These are phyloP conservation scores for Boulengeromyrus knoepffleri DNA, from an alignment of 2,113 vertebrate genomes.

Conservation along the genomic window DNA sequence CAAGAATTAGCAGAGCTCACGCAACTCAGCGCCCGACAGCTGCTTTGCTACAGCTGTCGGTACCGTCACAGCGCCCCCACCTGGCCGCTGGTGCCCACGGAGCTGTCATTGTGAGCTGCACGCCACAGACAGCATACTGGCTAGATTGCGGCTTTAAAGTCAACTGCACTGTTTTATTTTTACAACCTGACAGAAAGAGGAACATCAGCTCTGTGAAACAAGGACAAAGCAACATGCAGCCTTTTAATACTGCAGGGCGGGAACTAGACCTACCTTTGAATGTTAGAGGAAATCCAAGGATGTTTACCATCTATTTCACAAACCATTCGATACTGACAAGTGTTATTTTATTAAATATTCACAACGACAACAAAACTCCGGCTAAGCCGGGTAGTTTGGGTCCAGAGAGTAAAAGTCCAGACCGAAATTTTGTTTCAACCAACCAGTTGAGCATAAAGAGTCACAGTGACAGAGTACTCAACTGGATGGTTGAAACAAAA, in stretches of 20 bases:
- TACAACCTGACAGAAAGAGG: background rate
- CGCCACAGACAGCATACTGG: background rate
- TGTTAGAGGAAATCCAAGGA: background rate
- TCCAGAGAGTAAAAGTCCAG: background rate
- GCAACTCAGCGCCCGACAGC: background rate
- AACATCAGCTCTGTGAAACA: background rate
- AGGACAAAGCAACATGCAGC: background rate
- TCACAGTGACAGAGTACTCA: too few relatives aligned
- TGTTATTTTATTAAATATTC: background rate
- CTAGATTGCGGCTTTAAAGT: background rate
- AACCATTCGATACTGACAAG: background rate
- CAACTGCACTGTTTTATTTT: background rate
- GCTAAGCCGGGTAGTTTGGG: background rate
- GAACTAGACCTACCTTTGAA: background rate
- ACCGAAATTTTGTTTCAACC: background rate
- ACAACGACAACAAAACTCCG: background rate
- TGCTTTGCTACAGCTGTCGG: background rate
- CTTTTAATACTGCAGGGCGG: background rate
- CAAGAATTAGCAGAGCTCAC: background rate
- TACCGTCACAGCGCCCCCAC: background rate
- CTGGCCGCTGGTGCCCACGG: background rate
- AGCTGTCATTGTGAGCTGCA: background rate
- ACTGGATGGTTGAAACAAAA: background rate
- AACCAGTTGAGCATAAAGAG: background rate
- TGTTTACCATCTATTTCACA: background rate